Base-by-base conservation (phyloP, 2,113 vertebrate species). In the Campylorhamphus procurvoides region DNA sequence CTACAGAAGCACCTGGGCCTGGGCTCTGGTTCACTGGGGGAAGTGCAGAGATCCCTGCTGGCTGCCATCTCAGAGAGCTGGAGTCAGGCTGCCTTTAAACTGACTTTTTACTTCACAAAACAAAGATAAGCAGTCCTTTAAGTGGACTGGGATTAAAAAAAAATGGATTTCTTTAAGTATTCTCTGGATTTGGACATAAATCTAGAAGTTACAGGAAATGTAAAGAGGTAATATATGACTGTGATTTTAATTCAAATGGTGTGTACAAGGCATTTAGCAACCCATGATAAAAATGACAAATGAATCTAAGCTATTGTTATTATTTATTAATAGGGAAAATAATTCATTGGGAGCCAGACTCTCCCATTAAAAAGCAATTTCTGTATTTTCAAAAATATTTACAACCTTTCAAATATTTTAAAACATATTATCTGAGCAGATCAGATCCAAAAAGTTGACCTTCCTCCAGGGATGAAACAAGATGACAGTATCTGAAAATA, bases 231-330 rank as follows among this genome's bases (percentile, higher is more conserved):
- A 33, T 68, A 14, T 46, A 31, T 50, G 29, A 50, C 20, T 62
- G 20, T 62, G 44, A 74, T 59, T 80, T 29, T 67, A 85, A 55
- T 56, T 90, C 35, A 60, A 80, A 58, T 56, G 0, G 0, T 75
- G 28, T 59, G 29, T 67, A 29, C 42, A 83, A 93, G 33, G 13
- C 88, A 46, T 60, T 81, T 40, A 92, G 50, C n/a, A 64, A 39
- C 39, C 80, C 80, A 46, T 86, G 87, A 79, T 74, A 86, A 93
- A 92, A 94, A 80, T 50, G 40, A 59, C 28, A 82, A 81, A 84
- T 53, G 1, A 82, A 85, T 83, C 33, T 69, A 72, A 80, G n/a
- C 33, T 75, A 72, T 62, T 72, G 52, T 56, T 82, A 75, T 89
- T 89, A 60, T 75, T 94, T 95, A 73, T 85, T 89, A 83, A 85